Evolutionary conservation across 2,113 vertebrate species (phyloP), one percentile per base, ranked within the genome.

Genomic region (Paracanthobrama guichenoti): DNA sequence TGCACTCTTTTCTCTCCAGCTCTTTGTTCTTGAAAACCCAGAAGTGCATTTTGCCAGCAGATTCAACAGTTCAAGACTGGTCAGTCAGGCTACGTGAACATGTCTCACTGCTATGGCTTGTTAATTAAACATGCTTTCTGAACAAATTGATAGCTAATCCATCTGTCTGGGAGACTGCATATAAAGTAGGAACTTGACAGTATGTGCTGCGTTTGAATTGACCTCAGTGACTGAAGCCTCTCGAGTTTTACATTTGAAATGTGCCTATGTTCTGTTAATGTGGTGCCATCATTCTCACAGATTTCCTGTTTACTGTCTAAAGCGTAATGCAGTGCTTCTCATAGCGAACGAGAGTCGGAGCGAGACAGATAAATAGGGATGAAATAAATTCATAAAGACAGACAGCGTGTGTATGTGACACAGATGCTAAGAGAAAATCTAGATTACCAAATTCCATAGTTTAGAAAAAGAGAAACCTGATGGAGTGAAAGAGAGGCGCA

Each of bases 301-400:
- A 39, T 16, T 72, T 66, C 78, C 84, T 8, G 53, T 64, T 76
- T 79, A 84, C 74, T 64, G 83, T 88, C 82, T 86, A 35, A 89
- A 88, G 84, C 83, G 35, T 50, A 67, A 85, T 53, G 14, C 62
- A 60, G 39, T 26, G 46, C 46, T 86, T 22, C 79, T 24, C 83
- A n/a, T n/a, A 60, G 55, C 13, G 1, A 73, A 7, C 71, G 9
- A 48, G 42, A 48, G 71, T 28, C n/a, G 18, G 79, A 79, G 53
- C 50, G 35, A 79, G 67, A 66, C 48, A 55, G 39, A 76, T 76
- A 46, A 59, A 48, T 9, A n/a, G 1, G 20, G 31, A 66, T 31
- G 42, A 60, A 79, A 71, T 44, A 20, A 67, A 67, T 46, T 53
- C 60, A 67, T 5, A 44, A 83, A 48, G 75, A 31, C 44, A 84